These are phyloP conservation scores for Diabrotica undecimpunctata DNA, from an alignment of 1,140 invertebrate species.

Conservation along the genomic window DNA sequence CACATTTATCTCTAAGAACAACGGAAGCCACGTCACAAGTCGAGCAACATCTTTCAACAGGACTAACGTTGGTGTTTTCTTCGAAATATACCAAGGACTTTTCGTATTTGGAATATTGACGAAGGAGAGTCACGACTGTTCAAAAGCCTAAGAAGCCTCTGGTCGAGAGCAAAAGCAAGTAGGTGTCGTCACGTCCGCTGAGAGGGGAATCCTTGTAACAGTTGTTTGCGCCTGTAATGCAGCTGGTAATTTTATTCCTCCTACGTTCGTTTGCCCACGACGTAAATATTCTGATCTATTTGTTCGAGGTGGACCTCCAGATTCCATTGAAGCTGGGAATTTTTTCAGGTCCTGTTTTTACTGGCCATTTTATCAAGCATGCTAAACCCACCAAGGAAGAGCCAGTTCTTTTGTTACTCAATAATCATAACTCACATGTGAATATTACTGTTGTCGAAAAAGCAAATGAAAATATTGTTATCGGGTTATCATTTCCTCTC, in stretches of 20 bases:
- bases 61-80: conserved; percentile 19
- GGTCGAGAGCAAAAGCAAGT: conserved; percentile 40
- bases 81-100: conserved; percentile 11
- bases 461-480: conserved; percentile 41
- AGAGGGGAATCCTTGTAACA: conserved; percentile 36
- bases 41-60: conserved; percentile 20
- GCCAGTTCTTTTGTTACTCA: conserved; percentile 36
- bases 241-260: conserved; percentile 39
- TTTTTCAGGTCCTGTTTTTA: conserved; percentile 30
- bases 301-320: conserved; percentile 32
- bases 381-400: conserved; percentile 32
- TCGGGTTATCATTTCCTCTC: conserved; percentile 45
- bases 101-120: conserved; percentile 20
- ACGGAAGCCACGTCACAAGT: conserved; percentile 29
- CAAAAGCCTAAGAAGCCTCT: conserved; percentile 32
- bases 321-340: conserved; percentile 36
- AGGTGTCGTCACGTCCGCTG: conserved; percentile 31
- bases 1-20: conserved; percentile 30
- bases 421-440: conserved; percentile 37
- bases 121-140: conserved; percentile 23
- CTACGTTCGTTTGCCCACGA: conserved; percentile 39
- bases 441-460: conserved; percentile 28
- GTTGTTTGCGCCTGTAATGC: conserved; percentile 35
- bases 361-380: conserved; percentile 34
- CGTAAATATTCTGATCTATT: conserved; percentile 26